These are phyloP conservation scores for Napeogenes sylphis DNA, from an alignment of 2,888 invertebrate genomes.

Conservation along the genomic window DNA sequence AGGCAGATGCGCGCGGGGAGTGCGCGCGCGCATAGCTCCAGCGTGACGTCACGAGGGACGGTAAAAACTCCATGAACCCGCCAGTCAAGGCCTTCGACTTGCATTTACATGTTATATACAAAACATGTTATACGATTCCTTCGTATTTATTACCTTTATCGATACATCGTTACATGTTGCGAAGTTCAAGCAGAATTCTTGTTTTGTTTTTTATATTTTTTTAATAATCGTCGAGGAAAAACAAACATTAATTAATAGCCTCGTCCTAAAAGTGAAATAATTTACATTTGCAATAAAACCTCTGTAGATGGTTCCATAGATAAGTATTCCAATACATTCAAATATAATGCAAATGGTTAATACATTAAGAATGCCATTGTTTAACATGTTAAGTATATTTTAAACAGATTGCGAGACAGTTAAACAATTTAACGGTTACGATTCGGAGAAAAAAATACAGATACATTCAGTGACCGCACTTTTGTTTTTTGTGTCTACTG, in stretches of 20 bases:
- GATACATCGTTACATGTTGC: slow-evolving; percentile 19
- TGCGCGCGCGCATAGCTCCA: slow-evolving; percentile 68
- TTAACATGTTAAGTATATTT: slow-evolving; percentile 7
- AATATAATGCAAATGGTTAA: not conserved
- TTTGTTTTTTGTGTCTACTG: slow-evolving; percentile 33
- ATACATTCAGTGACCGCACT: slow-evolving; percentile 31
- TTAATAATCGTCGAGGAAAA: not conserved
- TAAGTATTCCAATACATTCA: not conserved
- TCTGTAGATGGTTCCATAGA: not conserved
- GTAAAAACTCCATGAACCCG: slow-evolving; percentile 70
- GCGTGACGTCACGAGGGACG: slow-evolving; percentile 68
- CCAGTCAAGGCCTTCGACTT: slow-evolving; percentile 64
- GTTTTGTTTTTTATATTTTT: slow-evolving; percentile 8
- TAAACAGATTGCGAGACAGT: slow-evolving; percentile 22
- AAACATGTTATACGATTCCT: slow-evolving; percentile 22
- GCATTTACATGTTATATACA: slow-evolving; percentile 44
- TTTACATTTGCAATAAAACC: not conserved
- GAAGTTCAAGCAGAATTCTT: slow-evolving; percentile 15
- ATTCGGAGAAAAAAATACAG: slow-evolving; percentile 37
- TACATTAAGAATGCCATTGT: not conserved
- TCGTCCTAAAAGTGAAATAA: not conserved
- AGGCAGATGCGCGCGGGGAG: slow-evolving; percentile 27
- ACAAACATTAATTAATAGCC: slow-evolving; percentile 2
- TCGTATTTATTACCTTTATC: slow-evolving; percentile 29
- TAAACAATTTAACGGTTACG: slow-evolving; percentile 36